A percentile compares a stretch with the other conserved stretches of the same genome.
These are phyloP conservation scores for Dynastes tityus DNA, from an alignment of 2,888 invertebrate genomes.

Conservation along the genomic window DNA sequence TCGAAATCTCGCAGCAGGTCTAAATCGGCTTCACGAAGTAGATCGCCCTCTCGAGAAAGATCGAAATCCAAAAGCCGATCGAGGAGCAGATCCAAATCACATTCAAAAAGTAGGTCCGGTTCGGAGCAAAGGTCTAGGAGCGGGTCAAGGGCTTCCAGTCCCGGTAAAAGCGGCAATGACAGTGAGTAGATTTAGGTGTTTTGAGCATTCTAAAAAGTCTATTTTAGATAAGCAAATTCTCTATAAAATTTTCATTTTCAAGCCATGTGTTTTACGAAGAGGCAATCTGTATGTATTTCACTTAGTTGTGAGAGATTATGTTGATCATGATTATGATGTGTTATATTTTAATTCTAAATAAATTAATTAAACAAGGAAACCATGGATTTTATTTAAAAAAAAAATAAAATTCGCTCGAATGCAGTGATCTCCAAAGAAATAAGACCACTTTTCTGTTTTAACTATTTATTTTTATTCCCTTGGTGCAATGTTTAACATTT, in stretches of 20 bases:
- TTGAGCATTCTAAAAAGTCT: neutral
- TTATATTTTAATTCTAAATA: conserved; percentile 7
- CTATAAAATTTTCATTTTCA: conserved; percentile 7
- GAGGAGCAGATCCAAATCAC: conserved; percentile 55
- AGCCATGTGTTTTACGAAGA: neutral
- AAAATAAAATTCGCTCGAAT: too few relatives aligned
- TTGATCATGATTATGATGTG: neutral
- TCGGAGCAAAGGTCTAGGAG: conserved; percentile 58
- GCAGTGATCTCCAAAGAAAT: too few relatives aligned
- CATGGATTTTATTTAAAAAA: too few relatives aligned
- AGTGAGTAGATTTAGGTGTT: conserved; percentile 51
- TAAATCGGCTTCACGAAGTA: conserved; percentile 61
- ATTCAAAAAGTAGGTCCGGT: conserved; percentile 63
- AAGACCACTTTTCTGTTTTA: too few relatives aligned
- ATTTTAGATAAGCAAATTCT: conserved; percentile 14
- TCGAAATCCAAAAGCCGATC: conserved; percentile 60
- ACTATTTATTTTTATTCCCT: too few relatives aligned
- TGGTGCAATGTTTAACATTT: too few relatives aligned
- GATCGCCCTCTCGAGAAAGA: conserved; percentile 58
- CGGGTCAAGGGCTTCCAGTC: conserved; percentile 51
- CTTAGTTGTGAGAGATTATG: neutral
- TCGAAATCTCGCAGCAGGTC: conserved; percentile 68
- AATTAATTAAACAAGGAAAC: neutral
- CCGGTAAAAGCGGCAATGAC: conserved; percentile 54
- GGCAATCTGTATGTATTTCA: neutral